A percentile compares a stretch with the other conserved stretches of the same genome.
phyloP scores from a whole-genome alignment of 2,888 invertebrate genomes.

The Homarus gammarus region DNA sequence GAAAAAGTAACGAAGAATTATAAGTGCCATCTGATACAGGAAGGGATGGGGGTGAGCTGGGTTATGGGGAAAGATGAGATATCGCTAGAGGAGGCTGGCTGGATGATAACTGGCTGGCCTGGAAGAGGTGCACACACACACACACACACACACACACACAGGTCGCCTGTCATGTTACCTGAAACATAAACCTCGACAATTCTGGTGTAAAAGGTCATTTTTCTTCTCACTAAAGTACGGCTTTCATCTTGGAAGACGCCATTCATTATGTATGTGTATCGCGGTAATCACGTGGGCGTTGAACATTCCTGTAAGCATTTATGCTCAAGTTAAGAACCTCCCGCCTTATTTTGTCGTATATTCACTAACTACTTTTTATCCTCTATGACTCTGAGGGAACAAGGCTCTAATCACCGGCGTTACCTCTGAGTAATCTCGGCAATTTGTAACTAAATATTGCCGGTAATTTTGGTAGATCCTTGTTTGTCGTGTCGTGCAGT shows the following conservation, averaged over 20 bases:
- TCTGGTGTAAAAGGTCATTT: no score
- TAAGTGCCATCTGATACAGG: no score
- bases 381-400: background rate
- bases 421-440: background rate
- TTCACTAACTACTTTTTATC: background rate
- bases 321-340: background rate
- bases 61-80: no score
- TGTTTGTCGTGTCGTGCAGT: background rate
- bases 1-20: no score
- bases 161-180: no score
- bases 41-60: no score
- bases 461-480: background rate
- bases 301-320: background rate
- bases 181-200: no score
- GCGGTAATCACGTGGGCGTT: background rate
- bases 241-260: background rate
- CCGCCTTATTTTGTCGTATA: background rate
- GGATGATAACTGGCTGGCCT: no score
- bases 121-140: no score
- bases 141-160: no score
- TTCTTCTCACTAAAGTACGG: no score
- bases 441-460: conserved; percentile 7
- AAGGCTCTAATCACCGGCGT: background rate
- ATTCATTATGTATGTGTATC: background rate
- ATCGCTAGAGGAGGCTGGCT: no score